Conservation (phyloP, 2,888 invertebrate genomes). For the Lucinisca nassula region DNA sequence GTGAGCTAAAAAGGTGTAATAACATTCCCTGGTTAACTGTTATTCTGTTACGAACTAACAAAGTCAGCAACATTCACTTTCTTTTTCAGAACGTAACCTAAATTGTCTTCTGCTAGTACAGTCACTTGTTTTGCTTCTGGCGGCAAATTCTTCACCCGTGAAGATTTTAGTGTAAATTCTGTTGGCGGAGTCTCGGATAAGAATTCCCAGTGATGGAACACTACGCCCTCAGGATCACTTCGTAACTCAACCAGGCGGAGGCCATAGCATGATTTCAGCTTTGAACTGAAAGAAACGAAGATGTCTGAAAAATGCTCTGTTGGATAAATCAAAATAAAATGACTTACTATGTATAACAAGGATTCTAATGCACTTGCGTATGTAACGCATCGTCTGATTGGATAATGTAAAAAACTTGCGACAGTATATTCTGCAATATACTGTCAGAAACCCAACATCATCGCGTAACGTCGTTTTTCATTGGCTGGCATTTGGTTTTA, state of each 20-base stretch:
- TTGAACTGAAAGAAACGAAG: conserved; percentile 59
- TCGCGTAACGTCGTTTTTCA: too few species aligned
- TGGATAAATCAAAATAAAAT: too few species aligned
- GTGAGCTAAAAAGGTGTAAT: too few species aligned
- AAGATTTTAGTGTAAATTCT: conserved; percentile 79
- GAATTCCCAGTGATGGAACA: conserved; percentile 87
- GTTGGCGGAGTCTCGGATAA: conserved; percentile 82
- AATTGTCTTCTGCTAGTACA: conserved; percentile 82
- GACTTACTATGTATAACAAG: too few species aligned
- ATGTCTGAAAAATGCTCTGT: neutral
- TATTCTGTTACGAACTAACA: conserved; percentile 45
- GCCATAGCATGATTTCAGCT: conserved; percentile 78
- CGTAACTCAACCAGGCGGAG: conserved; percentile 85
- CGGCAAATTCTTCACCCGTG: conserved; percentile 77
- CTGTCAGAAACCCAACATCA: too few species aligned
- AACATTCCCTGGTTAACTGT: too few species aligned
- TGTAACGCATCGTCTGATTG: too few species aligned
- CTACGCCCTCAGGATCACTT: conserved; percentile 84
- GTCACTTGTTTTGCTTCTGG: conserved; percentile 76
- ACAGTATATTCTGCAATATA: too few species aligned
- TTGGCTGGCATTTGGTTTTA: too few species aligned
- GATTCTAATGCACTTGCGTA: too few species aligned
- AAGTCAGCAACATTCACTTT: conserved; percentile 81
- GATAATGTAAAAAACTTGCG: too few species aligned
- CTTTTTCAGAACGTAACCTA: conserved; percentile 85